Evolutionary conservation across 2,113 vertebrate species (phyloP), one percentile per base, ranked within the genome.

Genomic region (Laterallus jamaicensis): DNA sequence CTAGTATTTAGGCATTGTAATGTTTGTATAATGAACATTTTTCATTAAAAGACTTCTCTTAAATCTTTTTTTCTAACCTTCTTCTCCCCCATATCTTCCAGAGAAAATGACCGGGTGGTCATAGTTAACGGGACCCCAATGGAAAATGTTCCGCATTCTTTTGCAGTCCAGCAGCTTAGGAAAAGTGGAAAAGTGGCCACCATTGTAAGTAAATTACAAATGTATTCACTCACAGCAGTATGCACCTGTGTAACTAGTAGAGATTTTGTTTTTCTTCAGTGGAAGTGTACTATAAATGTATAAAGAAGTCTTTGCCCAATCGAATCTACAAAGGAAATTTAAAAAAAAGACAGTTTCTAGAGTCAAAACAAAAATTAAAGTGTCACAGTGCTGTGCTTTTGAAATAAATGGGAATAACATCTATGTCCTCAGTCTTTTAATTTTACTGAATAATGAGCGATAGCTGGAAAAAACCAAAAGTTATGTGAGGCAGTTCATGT

Each of bases 111-210:
- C 90, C 96, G 99, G 9, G 99, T 99, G 81, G 84, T 99, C 35
- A 98, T 98, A 92, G 99, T 99, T 76, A 99, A 99, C 4, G 97
- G 98, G 67, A 98, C 98, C 54, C 87, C 98, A 16, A 99, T 99
- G 99, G 99, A 99, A 31, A 98, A 98, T 2, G 99, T 99, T 49
- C 94, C 97, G 15, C 99, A 99, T 97, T 98, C 99, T 24, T 99
- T 99, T 52, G 99, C 99, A 5, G 99, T 99, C 4, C 98, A 99
- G 47, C 99, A 99, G 66, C 98, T 99, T 92, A 98, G 99, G 85
- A 99, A 99, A 94, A 99, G 99, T 87, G 99, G 99, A 55, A 99
- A 99, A 98, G 97, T 99, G 1, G 99, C 99, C 39, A 98, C 98
- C 94, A 99, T 99, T 74, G 99, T 99, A 97, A 99, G 99, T 99